phyloP scores from a whole-genome alignment of 1,140 invertebrate genomes.

The Frieseomelitta varia region DNA sequence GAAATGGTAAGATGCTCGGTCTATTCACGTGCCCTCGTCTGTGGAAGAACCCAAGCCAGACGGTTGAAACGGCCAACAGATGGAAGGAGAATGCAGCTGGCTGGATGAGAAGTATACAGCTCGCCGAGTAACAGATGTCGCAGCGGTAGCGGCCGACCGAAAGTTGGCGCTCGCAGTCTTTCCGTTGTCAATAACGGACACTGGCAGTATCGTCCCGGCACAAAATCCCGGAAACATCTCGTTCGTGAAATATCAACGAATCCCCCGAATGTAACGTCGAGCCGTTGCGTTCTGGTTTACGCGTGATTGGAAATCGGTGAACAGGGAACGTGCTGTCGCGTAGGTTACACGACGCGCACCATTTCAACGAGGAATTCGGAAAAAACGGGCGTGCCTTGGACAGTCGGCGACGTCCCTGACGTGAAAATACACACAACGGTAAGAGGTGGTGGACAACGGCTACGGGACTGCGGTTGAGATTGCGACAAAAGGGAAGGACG shows the following conservation, averaged over 20 bases:
- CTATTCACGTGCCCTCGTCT: too few species aligned
- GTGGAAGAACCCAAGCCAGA: too few species aligned
- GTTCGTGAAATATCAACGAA: conserved; percentile 48
- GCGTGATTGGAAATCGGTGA: not conserved
- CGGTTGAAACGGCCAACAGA: not conserved
- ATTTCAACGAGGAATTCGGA: conserved; percentile 9
- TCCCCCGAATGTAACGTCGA: conserved; percentile 47
- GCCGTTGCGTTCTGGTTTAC: conserved; percentile 3
- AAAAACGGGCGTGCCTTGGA: conserved; percentile 66
- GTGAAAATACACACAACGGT: conserved; percentile 33
- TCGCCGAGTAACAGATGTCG: conserved; percentile 53
- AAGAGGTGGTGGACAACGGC: conserved; percentile 5
- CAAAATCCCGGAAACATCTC: conserved; percentile 66
- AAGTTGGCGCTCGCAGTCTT: conserved; percentile 70
- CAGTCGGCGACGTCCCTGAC: conserved; percentile 48
- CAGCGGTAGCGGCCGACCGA: conserved; percentile 36
- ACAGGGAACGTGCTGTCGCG: not conserved
- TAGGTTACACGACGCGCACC: not conserved
- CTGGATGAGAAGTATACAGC: too few species aligned
- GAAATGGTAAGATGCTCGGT: too few species aligned
- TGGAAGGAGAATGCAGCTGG: not conserved
- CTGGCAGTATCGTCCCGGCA: conserved; percentile 70
- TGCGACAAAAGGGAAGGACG: conserved; percentile 1
- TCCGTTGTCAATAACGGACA: conserved; percentile 79
- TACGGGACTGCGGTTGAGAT: conserved; percentile 9